Evolutionary conservation across 2,797 vertebrate species (phyloP), one percentile per base, ranked within the genome.

Genomic region (Clarias fuscus): DNA sequence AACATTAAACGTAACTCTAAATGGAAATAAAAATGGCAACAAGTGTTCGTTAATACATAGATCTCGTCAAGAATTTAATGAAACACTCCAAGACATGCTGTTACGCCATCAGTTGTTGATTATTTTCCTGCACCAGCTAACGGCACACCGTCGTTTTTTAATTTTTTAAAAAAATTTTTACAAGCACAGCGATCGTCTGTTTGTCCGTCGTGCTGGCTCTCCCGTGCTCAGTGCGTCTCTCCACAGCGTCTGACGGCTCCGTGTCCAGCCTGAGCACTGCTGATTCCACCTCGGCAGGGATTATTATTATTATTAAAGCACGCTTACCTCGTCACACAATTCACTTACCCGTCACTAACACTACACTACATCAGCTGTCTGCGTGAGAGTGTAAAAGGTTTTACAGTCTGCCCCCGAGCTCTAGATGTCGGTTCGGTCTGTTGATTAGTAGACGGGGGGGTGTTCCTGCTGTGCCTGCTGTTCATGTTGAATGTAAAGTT

Each of bases 401-500:
- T 37, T 22, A 68, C 59, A 17, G 64, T 59, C n/a, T 30, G 62
- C 59, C 77, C 13, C 30, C 22, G 37, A 70, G 53, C 59, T 43
- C n/a, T n/a, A 64, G 13, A 64, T 4, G 22, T 64, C 77, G 18
- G 48, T 43, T 33, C 2, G 43, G 53, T 71, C 37, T 61, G 64
- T 20, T 20, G 53, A 30, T 18, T 20, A 8, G 53, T 71, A 67
- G 81, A 27, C n/a, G 65, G 37, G 64, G 56, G 70, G 14, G 70
- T 10, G 27, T 61, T 83, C 71, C 73, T 71, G 59, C 65, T 79
- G 73, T 84, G 82, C 73, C 86, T 82, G 59, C 86, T 75, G 61
- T 87, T 79, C 33, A 30, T 83, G 82, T 64, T 37, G 86, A 86
- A 79, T 79, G 86, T 87, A 64, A 71, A 64, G 8, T 71, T 70